These are phyloP conservation scores for Puma concolor DNA, from an alignment of 2,113 vertebrate species.

Conservation along the genomic window DNA sequence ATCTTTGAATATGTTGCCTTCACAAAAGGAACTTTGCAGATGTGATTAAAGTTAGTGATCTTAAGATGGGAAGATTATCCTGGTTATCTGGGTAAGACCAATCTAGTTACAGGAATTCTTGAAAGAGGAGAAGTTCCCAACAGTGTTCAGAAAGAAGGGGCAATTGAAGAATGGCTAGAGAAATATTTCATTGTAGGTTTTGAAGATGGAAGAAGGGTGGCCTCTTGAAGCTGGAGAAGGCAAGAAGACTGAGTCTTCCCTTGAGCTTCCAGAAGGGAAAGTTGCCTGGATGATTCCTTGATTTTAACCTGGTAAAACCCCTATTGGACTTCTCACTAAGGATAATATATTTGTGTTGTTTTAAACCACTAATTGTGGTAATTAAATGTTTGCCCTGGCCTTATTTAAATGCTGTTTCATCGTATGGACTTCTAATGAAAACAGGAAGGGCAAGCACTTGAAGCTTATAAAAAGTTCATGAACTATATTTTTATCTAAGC, in stretches of 20 bases:
- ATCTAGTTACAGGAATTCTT: not conserved
- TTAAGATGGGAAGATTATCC: not conserved
- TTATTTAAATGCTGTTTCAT: not conserved
- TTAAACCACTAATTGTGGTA: conserved; percentile 9
- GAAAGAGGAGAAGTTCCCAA: not conserved
- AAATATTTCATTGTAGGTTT: not conserved
- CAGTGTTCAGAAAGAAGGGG: not conserved
- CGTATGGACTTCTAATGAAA: conserved; percentile 28
- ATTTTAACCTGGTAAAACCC: not conserved
- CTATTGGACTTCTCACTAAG: not conserved
- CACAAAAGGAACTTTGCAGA: not conserved
- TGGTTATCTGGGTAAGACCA: not conserved
- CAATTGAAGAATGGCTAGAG: not conserved
- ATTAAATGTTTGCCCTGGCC: conserved; percentile 50
- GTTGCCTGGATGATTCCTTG: not conserved
- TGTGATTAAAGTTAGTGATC: not conserved
- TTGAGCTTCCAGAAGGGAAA: not conserved
- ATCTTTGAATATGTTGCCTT: not conserved
- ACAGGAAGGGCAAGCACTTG: not conserved
- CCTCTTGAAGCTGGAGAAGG: not conserved
- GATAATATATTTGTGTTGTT: not conserved
- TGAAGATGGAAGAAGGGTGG: not conserved
- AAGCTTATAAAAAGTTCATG: conserved; percentile 29
- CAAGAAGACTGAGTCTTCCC: not conserved
- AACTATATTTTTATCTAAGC: conserved; percentile 37